Conservation (phyloP, 1,140 invertebrate genomes). For the Campoletis sonorensis region DNA sequence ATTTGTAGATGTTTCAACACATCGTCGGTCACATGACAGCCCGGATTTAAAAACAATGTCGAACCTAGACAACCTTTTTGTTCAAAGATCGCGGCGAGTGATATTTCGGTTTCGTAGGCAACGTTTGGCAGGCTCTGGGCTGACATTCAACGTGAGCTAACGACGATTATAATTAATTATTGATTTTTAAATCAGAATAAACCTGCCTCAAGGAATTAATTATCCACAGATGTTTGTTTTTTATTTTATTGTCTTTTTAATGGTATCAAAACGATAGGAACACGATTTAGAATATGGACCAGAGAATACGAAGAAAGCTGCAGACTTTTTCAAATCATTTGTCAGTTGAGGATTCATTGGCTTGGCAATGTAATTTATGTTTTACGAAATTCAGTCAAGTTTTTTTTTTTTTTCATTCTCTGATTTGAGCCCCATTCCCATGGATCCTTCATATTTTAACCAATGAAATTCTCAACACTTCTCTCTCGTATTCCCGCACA, state of each 20-base stretch:
- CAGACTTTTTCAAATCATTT: no score
- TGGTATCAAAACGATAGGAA: background rate
- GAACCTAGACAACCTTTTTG: constrained; percentile 42
- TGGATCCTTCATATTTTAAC: background rate
- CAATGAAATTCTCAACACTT: background rate
- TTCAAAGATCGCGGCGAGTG: constrained; percentile 6
- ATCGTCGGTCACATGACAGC: constrained; percentile 29
- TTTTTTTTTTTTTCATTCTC: background rate
- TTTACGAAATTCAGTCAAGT: no score
- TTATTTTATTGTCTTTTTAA: no score
- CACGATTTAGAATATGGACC: background rate
- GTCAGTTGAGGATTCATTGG: no score
- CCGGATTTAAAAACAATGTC: constrained; percentile 30
- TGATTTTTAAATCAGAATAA: constrained; percentile 11
- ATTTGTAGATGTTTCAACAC: background rate
- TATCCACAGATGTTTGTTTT: background rate
- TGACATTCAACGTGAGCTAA: constrained; percentile 11
- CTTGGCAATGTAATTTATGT: no score
- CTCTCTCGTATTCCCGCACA: constrained; percentile 30
- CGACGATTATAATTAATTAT: background rate
- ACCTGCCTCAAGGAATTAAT: background rate
- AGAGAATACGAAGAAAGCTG: constrained; percentile 16
- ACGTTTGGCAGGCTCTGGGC: constrained; percentile 37
- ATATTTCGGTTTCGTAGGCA: constrained; percentile 42
- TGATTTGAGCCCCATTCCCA: background rate